Conservation (phyloP, 2,113 vertebrate species). For the Macaca mulatta region DNA sequence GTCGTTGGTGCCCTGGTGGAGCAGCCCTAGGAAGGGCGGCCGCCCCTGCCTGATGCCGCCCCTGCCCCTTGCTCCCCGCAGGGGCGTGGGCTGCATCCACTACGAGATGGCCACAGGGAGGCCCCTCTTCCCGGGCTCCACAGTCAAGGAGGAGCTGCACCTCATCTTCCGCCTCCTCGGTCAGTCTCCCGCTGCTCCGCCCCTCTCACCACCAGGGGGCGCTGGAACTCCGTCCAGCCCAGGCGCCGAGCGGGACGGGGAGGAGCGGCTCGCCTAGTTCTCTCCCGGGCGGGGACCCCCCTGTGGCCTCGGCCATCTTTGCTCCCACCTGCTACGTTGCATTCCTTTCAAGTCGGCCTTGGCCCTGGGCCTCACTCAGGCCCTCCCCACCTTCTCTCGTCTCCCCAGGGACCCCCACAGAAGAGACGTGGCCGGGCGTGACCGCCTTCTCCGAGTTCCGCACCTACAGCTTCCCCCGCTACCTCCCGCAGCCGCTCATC, state of each 20-base stretch:
- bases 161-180: slow-evolving; percentile 93
- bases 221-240: background rate
- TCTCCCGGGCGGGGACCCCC: background rate
- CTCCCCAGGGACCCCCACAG: slow-evolving; percentile 91
- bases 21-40: background rate
- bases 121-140: slow-evolving; percentile 96
- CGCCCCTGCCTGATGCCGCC: background rate
- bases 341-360: background rate
- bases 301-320: background rate
- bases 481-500: slow-evolving; percentile 91
- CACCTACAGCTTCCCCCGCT: slow-evolving; percentile 91
- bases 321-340: background rate
- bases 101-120: slow-evolving; percentile 96
- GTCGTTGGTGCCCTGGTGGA: background rate
- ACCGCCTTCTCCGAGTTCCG: slow-evolving; percentile 90
- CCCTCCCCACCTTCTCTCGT: background rate
- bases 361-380: background rate
- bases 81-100: slow-evolving; percentile 96
- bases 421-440: slow-evolving; percentile 94
- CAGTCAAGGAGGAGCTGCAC: slow-evolving; percentile 96
- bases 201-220: slow-evolving; percentile 75
- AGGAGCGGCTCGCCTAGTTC: background rate
- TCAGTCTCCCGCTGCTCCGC: slow-evolving; percentile 74
- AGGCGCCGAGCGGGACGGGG: accelerated
- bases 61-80: slow-evolving; percentile 68